Base-by-base conservation (phyloP, 2,797 vertebrate genomes). In the Rachycentron canadum region DNA sequence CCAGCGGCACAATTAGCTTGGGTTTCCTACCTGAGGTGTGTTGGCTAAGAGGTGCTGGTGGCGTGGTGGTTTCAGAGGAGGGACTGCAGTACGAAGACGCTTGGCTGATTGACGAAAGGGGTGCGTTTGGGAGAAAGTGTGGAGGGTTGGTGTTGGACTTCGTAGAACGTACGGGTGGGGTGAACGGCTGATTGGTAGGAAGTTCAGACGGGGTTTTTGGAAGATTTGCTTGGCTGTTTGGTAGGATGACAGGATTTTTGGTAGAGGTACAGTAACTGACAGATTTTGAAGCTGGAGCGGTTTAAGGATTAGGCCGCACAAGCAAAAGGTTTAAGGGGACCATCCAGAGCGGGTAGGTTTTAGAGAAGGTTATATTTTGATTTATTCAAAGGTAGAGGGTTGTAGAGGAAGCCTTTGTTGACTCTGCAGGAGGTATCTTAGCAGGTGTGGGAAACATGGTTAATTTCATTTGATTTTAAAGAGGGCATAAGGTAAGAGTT, bases 1-100 rank as follows among this genome's bases (percentile, higher is more conserved):
- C 32, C 45, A 32, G 26, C 17, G 3, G 56, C 36, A 73, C 64
- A 63, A 66, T 64, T 11, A 19, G 40, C 21, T 40, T 38, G 47
- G n/a, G 43, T 56, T 16, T 81, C 88, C 79, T 91, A 89, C 86
- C 90, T 91, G 83, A 34, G 53, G 28, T 4, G 41, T 32, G 66
- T 34, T 41, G 77, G 36, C 25, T 78, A 73, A 82, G 55, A 56
- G 25, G 40, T 14, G 49, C 60, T 36, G 69, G 60, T 73, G 74
- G 47, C 59, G 5, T 3, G 32, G 53, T 36, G 38, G 50, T 36
- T 66, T 82, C 73, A 64, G 56, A 70, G 41, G 64, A 77, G 56
- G 50, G 45, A 28, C 4, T 60, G 69, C 53, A 36, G 58, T 50
- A 25, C 32, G 77, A 78, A 65, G 86, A 70, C 3, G 8, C n/a